Evolutionary conservation across 2,888 invertebrate genomes (phyloP), one percentile per base, ranked within the genome.

Genomic region (Cephus rjabovi): DNA sequence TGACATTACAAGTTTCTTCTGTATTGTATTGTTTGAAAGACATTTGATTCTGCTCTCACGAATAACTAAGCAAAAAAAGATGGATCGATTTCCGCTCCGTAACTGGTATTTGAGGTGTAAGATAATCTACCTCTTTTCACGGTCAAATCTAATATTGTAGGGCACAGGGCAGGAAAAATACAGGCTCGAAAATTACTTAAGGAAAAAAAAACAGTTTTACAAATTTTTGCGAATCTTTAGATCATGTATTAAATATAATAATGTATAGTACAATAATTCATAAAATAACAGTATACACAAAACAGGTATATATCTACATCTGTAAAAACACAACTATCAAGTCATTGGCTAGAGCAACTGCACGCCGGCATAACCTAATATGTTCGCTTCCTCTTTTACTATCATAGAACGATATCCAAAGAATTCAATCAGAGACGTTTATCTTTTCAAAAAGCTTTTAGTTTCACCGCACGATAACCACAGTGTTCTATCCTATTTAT

Each of bases 221-320:
- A 70, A 75, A 73, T 77, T 82, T 80, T 82, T 87, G 86, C 81
- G 87, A 89, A 88, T 88, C 83, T 80, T 82, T 87, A 82, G 81
- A 80, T 85, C 80, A 82, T 88, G 83, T 89, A 89, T 89, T 89
- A 87, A 88, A 89, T 87, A 88, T 80, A 83, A 82, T 86, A 89
- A 85, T 81, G 85, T 87, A 85, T 86, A 82, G 83, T 87, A 88
- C 84, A 87, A 83, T 85, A 83, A 85, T 84, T 85, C 85, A 86
- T 85, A 88, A 85, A 86, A 85, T 85, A 86, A 85, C 83, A 85
- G 84, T 85, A 82, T 88, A 85, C 85, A 86, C 85, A 84, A 84
- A 78, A 84, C 77, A 81, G 81, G 83, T 81, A 84, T 82, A 80
- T 83, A 80, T 81, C 78, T 83, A 84, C 79, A 83, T 81, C 80